phyloP scores from a whole-genome alignment of 2,113 vertebrate species.

The Poeciliopsis prolifica region DNA sequence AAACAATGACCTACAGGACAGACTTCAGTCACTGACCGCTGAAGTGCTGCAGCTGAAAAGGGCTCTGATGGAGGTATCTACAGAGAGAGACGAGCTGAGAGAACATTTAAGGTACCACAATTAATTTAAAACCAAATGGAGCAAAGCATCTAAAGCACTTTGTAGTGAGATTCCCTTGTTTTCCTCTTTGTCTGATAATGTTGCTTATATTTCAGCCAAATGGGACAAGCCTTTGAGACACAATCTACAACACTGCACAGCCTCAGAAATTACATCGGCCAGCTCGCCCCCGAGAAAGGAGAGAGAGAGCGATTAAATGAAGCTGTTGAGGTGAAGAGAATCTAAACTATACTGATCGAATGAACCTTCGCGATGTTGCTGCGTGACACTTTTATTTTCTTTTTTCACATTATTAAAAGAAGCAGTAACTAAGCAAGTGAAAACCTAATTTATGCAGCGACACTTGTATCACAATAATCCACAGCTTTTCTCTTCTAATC shows the following conservation, averaged over 20 bases:
- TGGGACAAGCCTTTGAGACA: constrained; percentile 70
- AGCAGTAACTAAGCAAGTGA: neutral
- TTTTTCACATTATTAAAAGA: constrained; percentile 5
- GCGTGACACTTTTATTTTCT: constrained; percentile 13
- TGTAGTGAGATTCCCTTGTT: constrained; percentile 24
- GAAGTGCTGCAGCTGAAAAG: constrained; percentile 69
- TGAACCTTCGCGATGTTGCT: constrained; percentile 46
- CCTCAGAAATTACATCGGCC: constrained; percentile 81
- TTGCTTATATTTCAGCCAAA: constrained; percentile 70
- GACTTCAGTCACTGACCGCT: constrained; percentile 58
- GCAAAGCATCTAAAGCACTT: constrained; percentile 23
- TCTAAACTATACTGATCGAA: constrained; percentile 53
- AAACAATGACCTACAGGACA: constrained; percentile 65
- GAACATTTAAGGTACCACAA: constrained; percentile 74
- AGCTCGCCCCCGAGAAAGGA: constrained; percentile 68
- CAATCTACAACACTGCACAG: constrained; percentile 77
- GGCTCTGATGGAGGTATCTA: constrained; percentile 54
- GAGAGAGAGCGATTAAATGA: constrained; percentile 70
- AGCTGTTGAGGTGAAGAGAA: constrained; percentile 71
- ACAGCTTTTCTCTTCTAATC: constrained; percentile 6
- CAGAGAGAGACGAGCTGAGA: constrained; percentile 73
- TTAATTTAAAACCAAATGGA: constrained; percentile 20
- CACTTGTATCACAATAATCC: neutral
- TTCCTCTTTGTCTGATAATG: constrained; percentile 4
- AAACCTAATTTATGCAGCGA: neutral